Conservation (phyloP, 2,797 vertebrate species). For the Acipenser transmontanus region DNA sequence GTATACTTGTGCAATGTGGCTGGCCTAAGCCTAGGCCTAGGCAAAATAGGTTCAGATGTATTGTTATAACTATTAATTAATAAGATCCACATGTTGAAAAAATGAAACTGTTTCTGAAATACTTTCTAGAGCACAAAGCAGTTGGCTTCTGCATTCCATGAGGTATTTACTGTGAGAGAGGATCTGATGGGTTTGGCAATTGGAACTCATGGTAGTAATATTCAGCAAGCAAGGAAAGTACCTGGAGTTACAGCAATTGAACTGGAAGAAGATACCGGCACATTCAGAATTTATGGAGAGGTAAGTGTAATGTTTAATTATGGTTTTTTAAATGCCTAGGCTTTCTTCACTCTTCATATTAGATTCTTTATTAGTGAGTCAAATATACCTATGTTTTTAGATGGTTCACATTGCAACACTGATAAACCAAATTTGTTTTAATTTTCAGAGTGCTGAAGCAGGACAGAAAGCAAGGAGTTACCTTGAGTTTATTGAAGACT, state of each 20-base stretch:
- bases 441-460: conserved; percentile 77
- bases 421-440: conserved; percentile 7
- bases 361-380: too few species aligned
- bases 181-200: conserved; percentile 97
- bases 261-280: conserved; percentile 88
- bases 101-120: too few species aligned
- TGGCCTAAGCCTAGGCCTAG: too few species aligned
- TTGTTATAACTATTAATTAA: too few species aligned
- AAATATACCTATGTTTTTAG: too few species aligned
- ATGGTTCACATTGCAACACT: too few species aligned
- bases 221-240: conserved; percentile 94
- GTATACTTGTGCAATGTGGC: too few species aligned
- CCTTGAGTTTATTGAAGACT: conserved; percentile 95
- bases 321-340: too few species aligned
- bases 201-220: conserved; percentile 94
- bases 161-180: conserved; percentile 87
- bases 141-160: conserved; percentile 92
- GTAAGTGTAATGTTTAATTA: conserved; percentile 44
- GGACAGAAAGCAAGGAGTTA: conserved; percentile 89
- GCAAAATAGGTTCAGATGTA: too few species aligned
- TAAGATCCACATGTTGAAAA: too few species aligned
- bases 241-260: conserved; percentile 92
- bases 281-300: conserved; percentile 97
- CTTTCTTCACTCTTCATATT: too few species aligned
- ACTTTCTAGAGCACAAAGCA: conserved; percentile 82